phyloP scores from a whole-genome alignment of 2,113 vertebrate species.

The Lanius collurio region DNA sequence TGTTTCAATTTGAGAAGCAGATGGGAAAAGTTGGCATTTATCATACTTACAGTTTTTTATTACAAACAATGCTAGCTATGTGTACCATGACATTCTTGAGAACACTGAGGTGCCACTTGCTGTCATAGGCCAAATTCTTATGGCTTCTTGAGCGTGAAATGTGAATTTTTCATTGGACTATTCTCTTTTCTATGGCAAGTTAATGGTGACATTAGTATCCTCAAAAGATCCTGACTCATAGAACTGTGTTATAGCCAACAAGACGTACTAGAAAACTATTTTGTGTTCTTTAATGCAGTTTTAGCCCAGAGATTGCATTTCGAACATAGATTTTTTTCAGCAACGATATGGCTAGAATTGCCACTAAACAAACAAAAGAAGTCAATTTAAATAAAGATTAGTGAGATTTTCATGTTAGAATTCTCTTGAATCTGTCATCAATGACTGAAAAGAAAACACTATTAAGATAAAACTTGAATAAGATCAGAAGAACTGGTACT shows the following conservation, averaged over 20 bases:
- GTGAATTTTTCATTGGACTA: background rate
- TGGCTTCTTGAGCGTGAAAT: background rate
- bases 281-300: background rate
- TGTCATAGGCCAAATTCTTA: constrained; percentile 7
- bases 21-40: constrained; percentile 50
- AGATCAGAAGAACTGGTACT: background rate
- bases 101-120: background rate
- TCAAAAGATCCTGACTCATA: background rate
- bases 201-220: background rate
- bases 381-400: background rate
- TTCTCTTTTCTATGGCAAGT: background rate
- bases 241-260: background rate
- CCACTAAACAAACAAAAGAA: background rate
- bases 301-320: background rate
- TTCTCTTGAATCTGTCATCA: background rate
- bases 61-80: constrained; percentile 1
- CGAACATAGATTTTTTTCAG: background rate
- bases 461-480: background rate
- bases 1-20: constrained; percentile 28
- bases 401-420: background rate
- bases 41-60: constrained; percentile 10
- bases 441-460: background rate
- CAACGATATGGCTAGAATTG: background rate
- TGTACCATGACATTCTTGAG: background rate
- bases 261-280: background rate